phyloP scores from a whole-genome alignment of 2,113 vertebrate species.

The Quiscalus mexicanus region DNA sequence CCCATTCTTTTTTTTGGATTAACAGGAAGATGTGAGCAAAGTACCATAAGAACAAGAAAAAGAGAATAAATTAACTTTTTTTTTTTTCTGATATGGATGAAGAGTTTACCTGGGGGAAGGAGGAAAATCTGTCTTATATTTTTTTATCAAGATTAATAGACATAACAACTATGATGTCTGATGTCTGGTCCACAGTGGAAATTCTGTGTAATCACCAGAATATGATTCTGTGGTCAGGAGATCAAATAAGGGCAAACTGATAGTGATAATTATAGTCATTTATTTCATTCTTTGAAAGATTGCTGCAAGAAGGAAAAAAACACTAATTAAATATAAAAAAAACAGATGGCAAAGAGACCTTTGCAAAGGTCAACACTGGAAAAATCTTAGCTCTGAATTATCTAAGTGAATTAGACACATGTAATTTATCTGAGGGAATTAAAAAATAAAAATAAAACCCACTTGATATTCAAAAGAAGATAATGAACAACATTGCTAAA shows the following conservation, averaged over 20 bases:
- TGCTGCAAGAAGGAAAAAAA: background rate
- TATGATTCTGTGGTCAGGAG: background rate
- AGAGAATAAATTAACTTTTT: background rate
- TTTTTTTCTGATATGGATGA: background rate
- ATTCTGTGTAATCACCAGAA: background rate
- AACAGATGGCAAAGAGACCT: conserved; percentile 32
- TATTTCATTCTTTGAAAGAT: conserved; percentile 35
- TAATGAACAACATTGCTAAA: conserved; percentile 18
- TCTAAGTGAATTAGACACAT: conserved; percentile 14
- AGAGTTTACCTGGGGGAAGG: background rate
- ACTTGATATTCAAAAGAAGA: conserved; percentile 35
- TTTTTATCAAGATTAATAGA: background rate
- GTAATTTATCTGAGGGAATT: conserved; percentile 36
- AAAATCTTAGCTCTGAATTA: conserved; percentile 40
- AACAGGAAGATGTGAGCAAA: background rate
- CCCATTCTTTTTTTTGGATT: background rate
- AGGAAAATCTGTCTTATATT: background rate
- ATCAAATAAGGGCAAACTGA: background rate
- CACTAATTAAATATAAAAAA: conserved; percentile 57
- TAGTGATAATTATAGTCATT: background rate
- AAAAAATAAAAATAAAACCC: conserved; percentile 14
- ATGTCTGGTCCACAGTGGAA: background rate
- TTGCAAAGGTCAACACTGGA: conserved; percentile 35
- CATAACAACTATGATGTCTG: background rate
- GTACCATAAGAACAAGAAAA: background rate